phyloP scores from a whole-genome alignment of 2,797 vertebrate species.

The Phaenicophaeus curvirostris region DNA sequence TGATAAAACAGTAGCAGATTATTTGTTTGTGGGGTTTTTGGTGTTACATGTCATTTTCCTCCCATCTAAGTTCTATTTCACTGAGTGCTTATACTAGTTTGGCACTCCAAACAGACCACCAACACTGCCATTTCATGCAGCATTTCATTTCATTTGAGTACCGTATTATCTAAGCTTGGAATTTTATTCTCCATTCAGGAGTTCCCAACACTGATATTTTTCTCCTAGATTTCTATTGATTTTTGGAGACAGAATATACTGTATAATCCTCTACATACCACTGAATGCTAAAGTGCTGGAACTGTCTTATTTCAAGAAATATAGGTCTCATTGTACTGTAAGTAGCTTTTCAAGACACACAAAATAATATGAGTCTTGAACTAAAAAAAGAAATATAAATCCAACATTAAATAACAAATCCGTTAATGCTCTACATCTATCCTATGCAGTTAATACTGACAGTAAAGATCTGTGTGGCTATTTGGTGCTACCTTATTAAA shows the following conservation, averaged over 20 bases:
- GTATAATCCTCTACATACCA: neutral
- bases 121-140: conserved; percentile 63
- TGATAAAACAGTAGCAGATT: neutral
- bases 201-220: neutral
- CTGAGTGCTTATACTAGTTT: neutral
- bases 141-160: too few relatives aligned
- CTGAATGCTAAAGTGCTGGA: neutral
- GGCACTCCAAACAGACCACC: neutral
- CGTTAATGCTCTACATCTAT: neutral
- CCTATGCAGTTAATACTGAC: neutral
- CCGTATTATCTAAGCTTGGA: conserved; percentile 21
- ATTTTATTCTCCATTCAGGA: conserved; percentile 28
- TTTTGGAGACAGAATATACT: neutral
- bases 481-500: neutral
- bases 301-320: neutral
- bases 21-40: too few relatives aligned
- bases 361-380: neutral
- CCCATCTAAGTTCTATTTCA: neutral
- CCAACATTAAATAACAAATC: neutral
- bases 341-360: neutral
- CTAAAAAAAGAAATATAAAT: neutral
- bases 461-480: neutral
- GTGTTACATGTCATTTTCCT: neutral
- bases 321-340: neutral
- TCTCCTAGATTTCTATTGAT: neutral